Evolutionary conservation across 2,113 vertebrate species (phyloP).

Genomic region (Rhegmatorhina hoffmannsi): DNA sequence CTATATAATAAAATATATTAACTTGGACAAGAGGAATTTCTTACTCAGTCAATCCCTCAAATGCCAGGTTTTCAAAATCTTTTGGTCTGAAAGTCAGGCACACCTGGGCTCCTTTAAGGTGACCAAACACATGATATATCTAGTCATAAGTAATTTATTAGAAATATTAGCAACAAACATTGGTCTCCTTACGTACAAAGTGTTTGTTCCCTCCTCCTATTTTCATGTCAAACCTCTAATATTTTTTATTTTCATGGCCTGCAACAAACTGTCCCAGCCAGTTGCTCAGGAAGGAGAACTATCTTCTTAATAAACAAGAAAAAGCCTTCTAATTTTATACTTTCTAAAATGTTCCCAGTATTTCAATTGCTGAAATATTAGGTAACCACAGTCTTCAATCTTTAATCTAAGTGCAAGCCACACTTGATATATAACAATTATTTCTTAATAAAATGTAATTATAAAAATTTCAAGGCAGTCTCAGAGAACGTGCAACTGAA

Average conservation of each 20-base stretch:
- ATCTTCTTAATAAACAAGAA: neutral
- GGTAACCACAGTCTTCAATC: neutral
- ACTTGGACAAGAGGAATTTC: neutral
- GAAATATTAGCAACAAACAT: neutral
- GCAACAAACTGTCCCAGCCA: neutral
- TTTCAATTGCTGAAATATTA: neutral
- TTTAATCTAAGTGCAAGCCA: neutral
- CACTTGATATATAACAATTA: neutral
- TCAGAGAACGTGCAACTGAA: conserved; percentile 15
- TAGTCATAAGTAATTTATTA: neutral
- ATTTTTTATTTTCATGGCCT: neutral
- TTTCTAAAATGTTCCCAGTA: neutral
- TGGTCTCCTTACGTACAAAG: neutral
- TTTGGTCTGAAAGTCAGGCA: neutral
- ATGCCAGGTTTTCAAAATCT: neutral
- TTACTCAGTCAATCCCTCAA: neutral
- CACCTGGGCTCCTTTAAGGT: neutral
- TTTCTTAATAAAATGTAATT: conserved; percentile 34
- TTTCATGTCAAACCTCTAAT: neutral
- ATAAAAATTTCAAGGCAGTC: conserved; percentile 8
- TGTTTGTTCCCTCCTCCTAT: neutral
- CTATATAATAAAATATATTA: neutral
- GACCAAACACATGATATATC: neutral
- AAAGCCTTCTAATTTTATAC: neutral
- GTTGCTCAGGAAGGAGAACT: neutral